A percentile compares a stretch with the other conserved stretches of the same genome.
Evolutionary conservation across 2,888 invertebrate species (phyloP).

Genomic region (Lathronympha strigana): DNA sequence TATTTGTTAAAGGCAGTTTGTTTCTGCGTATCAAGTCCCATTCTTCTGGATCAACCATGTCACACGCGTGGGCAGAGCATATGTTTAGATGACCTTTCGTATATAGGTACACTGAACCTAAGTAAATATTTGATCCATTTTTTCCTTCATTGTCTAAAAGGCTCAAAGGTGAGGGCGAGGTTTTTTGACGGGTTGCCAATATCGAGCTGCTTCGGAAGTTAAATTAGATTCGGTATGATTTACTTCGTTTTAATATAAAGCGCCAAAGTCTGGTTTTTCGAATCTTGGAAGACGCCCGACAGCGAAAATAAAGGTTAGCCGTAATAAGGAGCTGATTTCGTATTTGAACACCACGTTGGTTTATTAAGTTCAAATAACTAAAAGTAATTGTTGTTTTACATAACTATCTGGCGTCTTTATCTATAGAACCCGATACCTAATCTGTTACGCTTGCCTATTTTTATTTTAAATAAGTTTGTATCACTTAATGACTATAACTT

Average conservation of each 20-base stretch:
- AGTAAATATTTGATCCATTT: slow-evolving; percentile 32
- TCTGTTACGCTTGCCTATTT: too few species aligned
- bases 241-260: neutral
- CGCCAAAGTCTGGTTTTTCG: neutral
- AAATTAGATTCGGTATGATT: slow-evolving; percentile 20
- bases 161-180: slow-evolving; percentile 14
- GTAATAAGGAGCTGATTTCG: too few species aligned
- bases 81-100: slow-evolving; percentile 20
- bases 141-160: slow-evolving; percentile 18
- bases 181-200: slow-evolving; percentile 7
- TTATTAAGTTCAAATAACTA: too few species aligned
- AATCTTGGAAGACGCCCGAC: neutral
- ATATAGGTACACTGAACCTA: slow-evolving; percentile 4
- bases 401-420: too few species aligned
- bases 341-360: too few species aligned
- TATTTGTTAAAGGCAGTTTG: slow-evolving; percentile 1
- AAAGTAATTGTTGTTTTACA: too few species aligned
- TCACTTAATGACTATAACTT: too few species aligned
- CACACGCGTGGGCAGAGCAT: neutral
- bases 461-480: too few species aligned
- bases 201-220: neutral
- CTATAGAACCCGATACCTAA: too few species aligned
- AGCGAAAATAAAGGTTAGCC: too few species aligned
- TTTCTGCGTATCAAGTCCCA: neutral
- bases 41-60: neutral